Evolutionary conservation across 92 coral and sea anemone genomes (phyloP), one percentile per base, ranked within the genome.

Genomic region (Epizoanthus stellaris): DNA sequence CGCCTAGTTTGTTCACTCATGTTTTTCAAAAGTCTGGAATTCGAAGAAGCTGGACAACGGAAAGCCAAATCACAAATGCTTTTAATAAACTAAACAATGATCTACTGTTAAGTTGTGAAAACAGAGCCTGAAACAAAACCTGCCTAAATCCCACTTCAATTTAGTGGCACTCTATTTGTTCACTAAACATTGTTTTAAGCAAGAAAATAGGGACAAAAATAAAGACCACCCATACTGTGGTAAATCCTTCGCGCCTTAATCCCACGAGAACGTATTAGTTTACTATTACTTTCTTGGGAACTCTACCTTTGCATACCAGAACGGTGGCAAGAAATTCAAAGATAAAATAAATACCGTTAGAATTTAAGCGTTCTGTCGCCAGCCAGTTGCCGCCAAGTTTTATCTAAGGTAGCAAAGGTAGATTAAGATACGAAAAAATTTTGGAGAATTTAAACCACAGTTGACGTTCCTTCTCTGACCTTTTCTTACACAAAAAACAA

Each of bases 381-480:
- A 16, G 66, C 66, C 15, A 17, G 66, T 76, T 39, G 58, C 57
- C 61, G 72, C 71, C 58, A 39, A 11, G 2, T 58, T 76, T 76
- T 76, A 76, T 76, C 82, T 76, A 17, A n/a, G 57, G 42, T n/a
- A 60, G 70, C 82, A 76, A 76, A 61, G 13, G 82, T 49, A 13
- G n/a, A 25, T 34, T 30, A 75, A 58, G 47, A 40, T 38, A 38
- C 69, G 82, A 76, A 64, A 63, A 64, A 39, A 19, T 42, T 79
- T 43, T 63, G 71, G 71, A 79, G 70, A 79, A 79, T 79, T 79
- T 45, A 79, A 77, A 79, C 70, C 83, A 19, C 82, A 79, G 23
- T 79, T 5, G 57, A 9, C 42, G 25, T 23, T 23, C 25, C 25
- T 23, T 23, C 25, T 23, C 25, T 3, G 71, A 8, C 13, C 42